Evolutionary conservation across 2,797 vertebrate species (phyloP), one percentile per base, ranked within the genome.

Genomic region (Sylvilagus floridanus): DNA sequence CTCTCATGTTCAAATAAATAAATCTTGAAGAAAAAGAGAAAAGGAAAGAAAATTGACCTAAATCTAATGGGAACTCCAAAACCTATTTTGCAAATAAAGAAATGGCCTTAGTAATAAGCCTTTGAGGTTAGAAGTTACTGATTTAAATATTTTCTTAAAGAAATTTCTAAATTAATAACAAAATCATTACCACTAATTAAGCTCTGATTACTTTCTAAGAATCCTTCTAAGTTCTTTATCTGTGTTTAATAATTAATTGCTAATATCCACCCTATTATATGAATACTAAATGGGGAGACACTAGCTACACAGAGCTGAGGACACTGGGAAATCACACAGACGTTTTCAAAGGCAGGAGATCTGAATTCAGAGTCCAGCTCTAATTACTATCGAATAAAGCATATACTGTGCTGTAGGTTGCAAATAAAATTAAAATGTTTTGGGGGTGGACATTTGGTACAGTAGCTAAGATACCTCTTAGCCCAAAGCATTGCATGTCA

Each of bases 71-170:
- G 4, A 86, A 63, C 37, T 78, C 28, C 13, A n/a, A 54, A 88
- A 57, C 2, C 85, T 32, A n/a, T 26, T 4, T 30, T 85, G 21
- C 0, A 47, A 62, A 72, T 30, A 26, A 65, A 11, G 22, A 13
- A 73, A 47, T 42, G 32, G 42, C 4, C 9, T 92, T 65, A 65
- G 3, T 37, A 79, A 11, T 50, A 0, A 2, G 0, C 10, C 42
- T 93, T 91, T 21, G 32, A 92, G 37, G 28, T 68, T 79, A 82
- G 7, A 86, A 13, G 7, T 28, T 78, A 35, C 47, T 91, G 13
- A 89, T 69, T 90, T 60, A 77, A 54, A 28, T 69, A 88, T 50
- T 50, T 90, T 13, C 42, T 65, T 88, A 52, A 62, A 88, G 62
- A 87, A 60, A 60, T 52, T 10, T 52, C 28, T 84, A 84, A 63